Evolutionary conservation across 2,888 invertebrate species (phyloP).

Genomic region (Folsomia manolachei): DNA sequence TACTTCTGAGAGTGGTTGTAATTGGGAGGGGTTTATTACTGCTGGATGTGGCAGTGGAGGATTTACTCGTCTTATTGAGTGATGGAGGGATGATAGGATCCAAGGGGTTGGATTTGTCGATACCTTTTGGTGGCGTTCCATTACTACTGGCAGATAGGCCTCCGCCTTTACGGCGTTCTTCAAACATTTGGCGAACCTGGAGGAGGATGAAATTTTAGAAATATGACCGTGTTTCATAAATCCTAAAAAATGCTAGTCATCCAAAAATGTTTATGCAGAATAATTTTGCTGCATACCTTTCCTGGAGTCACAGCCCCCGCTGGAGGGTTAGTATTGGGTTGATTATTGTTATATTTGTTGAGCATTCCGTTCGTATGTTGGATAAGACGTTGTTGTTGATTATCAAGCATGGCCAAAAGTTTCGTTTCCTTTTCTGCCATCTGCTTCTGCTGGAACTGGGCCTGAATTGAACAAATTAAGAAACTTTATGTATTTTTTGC

Average conservation of each 20-base stretch:
- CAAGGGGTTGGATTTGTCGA: constrained; percentile 52
- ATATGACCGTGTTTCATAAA: too few species aligned
- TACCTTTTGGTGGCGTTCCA: constrained; percentile 31
- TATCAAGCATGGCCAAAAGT: constrained; percentile 68
- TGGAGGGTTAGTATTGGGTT: constrained; percentile 8
- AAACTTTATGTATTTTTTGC: not conserved
- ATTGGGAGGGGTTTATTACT: constrained; percentile 28
- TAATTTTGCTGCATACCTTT: constrained; percentile 29
- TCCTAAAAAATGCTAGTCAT: too few species aligned
- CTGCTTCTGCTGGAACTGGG: constrained; percentile 77
- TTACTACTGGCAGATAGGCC: constrained; percentile 16
- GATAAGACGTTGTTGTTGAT: constrained; percentile 65
- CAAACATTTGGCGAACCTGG: constrained; percentile 82
- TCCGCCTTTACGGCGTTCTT: constrained; percentile 59
- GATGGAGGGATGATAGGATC: constrained; percentile 47
- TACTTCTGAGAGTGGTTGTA: constrained; percentile 16
- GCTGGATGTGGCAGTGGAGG: constrained; percentile 26
- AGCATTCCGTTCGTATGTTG: constrained; percentile 53
- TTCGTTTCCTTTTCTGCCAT: constrained; percentile 77
- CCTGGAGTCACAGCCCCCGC: constrained; percentile 23
- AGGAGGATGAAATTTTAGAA: too few species aligned
- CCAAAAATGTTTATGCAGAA: too few species aligned
- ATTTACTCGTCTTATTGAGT: constrained; percentile 21
- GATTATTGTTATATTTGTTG: constrained; percentile 23
- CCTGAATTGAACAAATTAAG: constrained; percentile 58